Percentiles rank a stretch among this genome's conserved stretches.
Conservation (phyloP, 1,140 invertebrate species). For the Zelostemma sp. region DNA sequence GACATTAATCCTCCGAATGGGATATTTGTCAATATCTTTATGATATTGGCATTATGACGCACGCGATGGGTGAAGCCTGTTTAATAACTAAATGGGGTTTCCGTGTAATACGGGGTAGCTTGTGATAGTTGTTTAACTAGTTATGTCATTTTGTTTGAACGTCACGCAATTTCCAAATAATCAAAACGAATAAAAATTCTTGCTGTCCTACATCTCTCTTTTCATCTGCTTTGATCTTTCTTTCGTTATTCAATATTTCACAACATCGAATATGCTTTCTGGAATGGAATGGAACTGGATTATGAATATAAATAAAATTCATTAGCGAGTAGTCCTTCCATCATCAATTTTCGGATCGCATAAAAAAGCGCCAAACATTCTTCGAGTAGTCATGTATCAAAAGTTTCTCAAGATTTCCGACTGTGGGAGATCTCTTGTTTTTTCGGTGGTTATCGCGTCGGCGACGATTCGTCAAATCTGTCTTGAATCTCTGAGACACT, state of each 20-base stretch:
- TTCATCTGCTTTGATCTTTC: slow-evolving; percentile 10
- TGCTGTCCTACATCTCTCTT: background rate
- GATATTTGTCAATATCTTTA: no score
- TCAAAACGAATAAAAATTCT: slow-evolving; percentile 31
- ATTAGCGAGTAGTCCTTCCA: background rate
- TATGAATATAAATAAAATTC: background rate
- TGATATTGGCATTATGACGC: background rate
- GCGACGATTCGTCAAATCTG: slow-evolving; percentile 28
- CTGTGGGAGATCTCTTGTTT: slow-evolving; percentile 19
- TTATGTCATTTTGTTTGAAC: slow-evolving; percentile 30
- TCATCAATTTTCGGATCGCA: background rate
- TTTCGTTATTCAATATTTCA: background rate
- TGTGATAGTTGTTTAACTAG: slow-evolving; percentile 41
- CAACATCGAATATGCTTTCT: background rate
- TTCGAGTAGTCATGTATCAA: slow-evolving; percentile 23
- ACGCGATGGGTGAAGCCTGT: slow-evolving; percentile 1
- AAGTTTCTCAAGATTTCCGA: slow-evolving; percentile 5
- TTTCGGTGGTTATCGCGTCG: slow-evolving; percentile 19
- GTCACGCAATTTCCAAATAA: slow-evolving; percentile 22
- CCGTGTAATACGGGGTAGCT: slow-evolving; percentile 32
- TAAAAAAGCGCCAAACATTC: slow-evolving; percentile 6
- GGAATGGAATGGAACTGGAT: background rate
- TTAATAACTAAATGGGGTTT: slow-evolving; percentile 40
- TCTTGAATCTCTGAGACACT: background rate
- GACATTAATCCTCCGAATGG: background rate